phyloP scores from a whole-genome alignment of 2,113 vertebrate genomes.

The Eublepharis macularius region DNA sequence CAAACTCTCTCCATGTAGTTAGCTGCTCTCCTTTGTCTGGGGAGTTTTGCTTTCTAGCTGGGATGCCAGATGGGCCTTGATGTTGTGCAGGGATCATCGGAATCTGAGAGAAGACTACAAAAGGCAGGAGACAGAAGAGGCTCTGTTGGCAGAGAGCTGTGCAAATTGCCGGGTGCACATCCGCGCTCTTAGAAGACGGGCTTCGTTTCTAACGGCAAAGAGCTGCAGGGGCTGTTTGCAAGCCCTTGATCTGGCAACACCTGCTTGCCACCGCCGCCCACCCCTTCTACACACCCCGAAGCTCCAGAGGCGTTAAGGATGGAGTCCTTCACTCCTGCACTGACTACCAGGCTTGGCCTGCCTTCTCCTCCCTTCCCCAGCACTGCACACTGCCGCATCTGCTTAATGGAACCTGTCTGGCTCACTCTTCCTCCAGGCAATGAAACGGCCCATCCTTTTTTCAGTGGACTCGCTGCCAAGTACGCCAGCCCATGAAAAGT shows the following conservation, averaged over 20 bases:
- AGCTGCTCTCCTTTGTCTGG: background rate
- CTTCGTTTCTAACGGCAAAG: background rate
- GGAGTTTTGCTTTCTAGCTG: background rate
- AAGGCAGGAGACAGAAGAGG: too few species aligned
- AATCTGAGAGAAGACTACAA: background rate
- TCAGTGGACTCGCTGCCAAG: conserved; percentile 15
- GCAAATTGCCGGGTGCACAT: background rate
- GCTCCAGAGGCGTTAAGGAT: background rate
- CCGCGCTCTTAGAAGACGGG: too few species aligned
- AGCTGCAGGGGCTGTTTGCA: background rate
- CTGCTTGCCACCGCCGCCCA: background rate
- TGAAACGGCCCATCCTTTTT: conserved; percentile 41
- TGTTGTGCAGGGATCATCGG: background rate
- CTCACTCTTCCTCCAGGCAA: conserved; percentile 14
- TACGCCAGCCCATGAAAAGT: conserved; percentile 60
- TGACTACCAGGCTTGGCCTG: background rate
- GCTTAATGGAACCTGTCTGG: conserved; percentile 44
- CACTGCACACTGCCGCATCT: background rate
- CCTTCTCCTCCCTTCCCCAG: background rate
- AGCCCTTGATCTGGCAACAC: background rate
- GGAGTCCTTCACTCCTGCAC: background rate
- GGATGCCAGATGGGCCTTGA: background rate
- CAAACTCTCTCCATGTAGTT: background rate
- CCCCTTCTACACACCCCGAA: too few species aligned
- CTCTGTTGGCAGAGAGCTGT: too few species aligned